Percentiles rank a stretch among this genome's conserved stretches.
phyloP scores from a whole-genome alignment of 2,113 vertebrate genomes.

The Litocranius walleri region DNA sequence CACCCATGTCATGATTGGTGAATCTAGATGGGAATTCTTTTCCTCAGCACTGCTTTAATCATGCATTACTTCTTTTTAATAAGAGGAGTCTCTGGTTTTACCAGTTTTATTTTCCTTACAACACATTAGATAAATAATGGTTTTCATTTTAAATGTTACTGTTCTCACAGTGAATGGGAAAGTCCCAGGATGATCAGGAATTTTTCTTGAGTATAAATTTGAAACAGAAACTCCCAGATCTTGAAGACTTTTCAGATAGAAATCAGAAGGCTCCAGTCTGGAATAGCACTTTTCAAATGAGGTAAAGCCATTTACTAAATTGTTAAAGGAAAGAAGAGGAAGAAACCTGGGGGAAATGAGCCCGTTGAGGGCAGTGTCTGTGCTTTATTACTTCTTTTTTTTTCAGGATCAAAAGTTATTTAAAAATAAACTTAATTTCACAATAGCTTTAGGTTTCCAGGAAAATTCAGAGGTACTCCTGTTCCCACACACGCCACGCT shows the following conservation, averaged over 20 bases:
- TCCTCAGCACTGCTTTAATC: slow-evolving; percentile 15
- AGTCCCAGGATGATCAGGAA: neutral
- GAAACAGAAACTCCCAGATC: slow-evolving; percentile 7
- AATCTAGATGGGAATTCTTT: neutral
- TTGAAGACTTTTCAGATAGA: neutral
- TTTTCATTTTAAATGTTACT: slow-evolving; percentile 6
- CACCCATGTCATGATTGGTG: neutral
- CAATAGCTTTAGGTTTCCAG: neutral
- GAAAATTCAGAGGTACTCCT: neutral
- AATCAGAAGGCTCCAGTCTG: neutral
- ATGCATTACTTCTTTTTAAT: neutral
- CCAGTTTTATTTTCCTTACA: slow-evolving; percentile 14
- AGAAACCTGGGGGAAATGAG: neutral
- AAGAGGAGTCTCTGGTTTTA: slow-evolving; percentile 32
- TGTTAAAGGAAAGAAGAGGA: neutral
- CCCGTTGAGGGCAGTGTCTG: neutral
- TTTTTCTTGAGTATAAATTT: slow-evolving; percentile 41
- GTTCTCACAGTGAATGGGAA: neutral
- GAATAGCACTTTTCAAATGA: slow-evolving; percentile 5
- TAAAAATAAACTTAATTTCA: neutral
- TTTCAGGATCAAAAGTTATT: neutral
- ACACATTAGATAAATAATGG: neutral
- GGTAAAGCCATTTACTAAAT: neutral
- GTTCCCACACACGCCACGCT: neutral
- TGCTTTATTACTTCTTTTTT: neutral